These are phyloP conservation scores for Bathybates hornii DNA, from an alignment of 2,113 vertebrate species.

Conservation along the genomic window DNA sequence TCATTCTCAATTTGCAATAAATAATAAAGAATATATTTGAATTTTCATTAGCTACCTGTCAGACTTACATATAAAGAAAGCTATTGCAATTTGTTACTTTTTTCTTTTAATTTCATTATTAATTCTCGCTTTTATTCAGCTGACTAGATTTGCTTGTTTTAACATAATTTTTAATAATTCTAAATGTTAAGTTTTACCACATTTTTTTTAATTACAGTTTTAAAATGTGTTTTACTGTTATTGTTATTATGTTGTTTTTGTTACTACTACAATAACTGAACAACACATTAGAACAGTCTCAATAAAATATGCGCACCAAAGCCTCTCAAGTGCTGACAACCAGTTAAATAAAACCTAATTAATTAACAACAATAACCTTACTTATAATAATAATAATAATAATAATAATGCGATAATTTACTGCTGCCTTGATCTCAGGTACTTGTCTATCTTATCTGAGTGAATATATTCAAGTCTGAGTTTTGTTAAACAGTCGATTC, in stretches of 20 bases:
- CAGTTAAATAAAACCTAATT: not conserved
- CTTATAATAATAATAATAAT: not conserved
- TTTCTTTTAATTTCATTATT: not conserved
- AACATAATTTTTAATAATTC: not conserved
- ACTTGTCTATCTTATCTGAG: not conserved
- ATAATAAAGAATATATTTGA: not conserved
- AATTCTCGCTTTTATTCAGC: not conserved
- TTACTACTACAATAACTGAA: not conserved
- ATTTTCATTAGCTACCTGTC: not conserved
- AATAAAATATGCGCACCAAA: not conserved
- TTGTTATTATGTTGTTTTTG: too few relatives aligned
- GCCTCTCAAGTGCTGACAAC: not conserved
- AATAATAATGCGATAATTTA: not conserved
- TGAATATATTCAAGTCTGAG: not conserved
- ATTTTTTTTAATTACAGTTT: not conserved
- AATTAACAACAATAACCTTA: not conserved
- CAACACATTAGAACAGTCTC: not conserved
- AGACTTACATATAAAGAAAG: not conserved
- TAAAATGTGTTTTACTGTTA: too few relatives aligned
- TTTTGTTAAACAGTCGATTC: not conserved
- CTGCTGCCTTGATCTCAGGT: not conserved
- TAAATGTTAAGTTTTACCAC: not conserved
- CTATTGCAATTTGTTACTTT: not conserved
- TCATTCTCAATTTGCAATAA: not conserved
- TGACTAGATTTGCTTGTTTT: not conserved